Conservation (phyloP, 2,797 vertebrate genomes). For the Halcyon chelicuti region DNA sequence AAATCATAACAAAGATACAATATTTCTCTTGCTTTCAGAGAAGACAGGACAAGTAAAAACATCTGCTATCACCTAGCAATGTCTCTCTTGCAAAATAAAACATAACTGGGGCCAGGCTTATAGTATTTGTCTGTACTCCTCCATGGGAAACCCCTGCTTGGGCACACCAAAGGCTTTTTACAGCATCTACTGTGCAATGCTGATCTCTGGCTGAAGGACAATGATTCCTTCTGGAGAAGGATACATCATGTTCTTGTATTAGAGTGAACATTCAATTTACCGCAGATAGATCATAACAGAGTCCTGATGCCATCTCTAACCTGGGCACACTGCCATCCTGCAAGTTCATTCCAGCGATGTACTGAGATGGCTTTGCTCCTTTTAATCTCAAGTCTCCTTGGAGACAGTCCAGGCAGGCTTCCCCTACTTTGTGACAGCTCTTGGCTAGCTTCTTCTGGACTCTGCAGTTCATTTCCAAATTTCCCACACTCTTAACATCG, state of each 20-base stretch:
- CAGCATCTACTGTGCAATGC: background rate
- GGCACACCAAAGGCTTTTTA: background rate
- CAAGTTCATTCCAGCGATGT: background rate
- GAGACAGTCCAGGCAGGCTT: conserved; percentile 34
- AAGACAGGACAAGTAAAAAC: background rate
- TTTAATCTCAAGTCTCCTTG: conserved; percentile 4
- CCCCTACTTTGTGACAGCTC: conserved; percentile 20
- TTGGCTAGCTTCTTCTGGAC: conserved; percentile 8
- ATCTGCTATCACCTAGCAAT: background rate
- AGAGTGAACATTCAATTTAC: background rate
- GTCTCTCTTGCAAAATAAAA: background rate
- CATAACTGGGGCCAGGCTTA: background rate
- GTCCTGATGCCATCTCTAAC: conserved; percentile 26
- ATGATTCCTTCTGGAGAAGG: background rate
- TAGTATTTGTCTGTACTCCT: background rate
- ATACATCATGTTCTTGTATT: background rate
- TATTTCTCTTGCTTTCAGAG: conserved; percentile 4
- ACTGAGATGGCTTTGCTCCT: conserved; percentile 4
- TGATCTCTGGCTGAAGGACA: background rate
- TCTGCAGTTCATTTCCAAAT: background rate
- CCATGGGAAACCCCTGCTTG: background rate
- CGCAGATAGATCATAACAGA: background rate
- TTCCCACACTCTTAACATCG: background rate
- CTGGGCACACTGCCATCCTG: conserved; percentile 4
- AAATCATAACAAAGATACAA: background rate